These are phyloP conservation scores for Heliconius congener DNA, from an alignment of 1,140 invertebrate species.

Conservation along the genomic window DNA sequence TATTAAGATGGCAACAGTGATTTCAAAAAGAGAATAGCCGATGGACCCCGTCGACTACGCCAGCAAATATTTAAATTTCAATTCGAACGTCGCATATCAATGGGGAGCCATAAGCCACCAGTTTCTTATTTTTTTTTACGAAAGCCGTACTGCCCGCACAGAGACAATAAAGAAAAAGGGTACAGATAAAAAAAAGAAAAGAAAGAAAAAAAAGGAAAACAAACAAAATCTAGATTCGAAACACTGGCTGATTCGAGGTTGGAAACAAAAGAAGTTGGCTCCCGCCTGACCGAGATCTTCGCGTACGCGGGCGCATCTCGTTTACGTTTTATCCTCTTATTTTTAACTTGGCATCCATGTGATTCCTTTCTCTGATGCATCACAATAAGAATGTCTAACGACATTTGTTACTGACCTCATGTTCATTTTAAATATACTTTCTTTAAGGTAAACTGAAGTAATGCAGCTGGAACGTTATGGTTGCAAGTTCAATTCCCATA, in stretches of 20 bases:
- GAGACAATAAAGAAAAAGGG: conserved; percentile 80
- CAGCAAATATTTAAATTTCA: conserved; percentile 81
- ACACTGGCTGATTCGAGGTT: conserved; percentile 78
- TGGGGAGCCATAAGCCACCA: conserved; percentile 80
- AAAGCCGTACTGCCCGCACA: conserved; percentile 62
- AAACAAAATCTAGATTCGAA: conserved; percentile 80
- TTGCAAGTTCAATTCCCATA: too few species aligned
- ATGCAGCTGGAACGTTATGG: too few species aligned
- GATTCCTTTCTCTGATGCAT: conserved; percentile 76
- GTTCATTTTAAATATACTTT: background rate
- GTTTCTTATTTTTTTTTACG: conserved; percentile 63
- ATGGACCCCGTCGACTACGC: conserved; percentile 68
- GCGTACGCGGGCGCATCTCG: conserved; percentile 73
- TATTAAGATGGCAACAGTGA: conserved; percentile 72
- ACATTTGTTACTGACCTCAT: conserved; percentile 54
- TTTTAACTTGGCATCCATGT: conserved; percentile 68
- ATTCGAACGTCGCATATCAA: conserved; percentile 80
- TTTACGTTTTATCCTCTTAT: conserved; percentile 64
- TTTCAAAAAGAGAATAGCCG: conserved; percentile 72
- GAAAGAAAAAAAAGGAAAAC: conserved; percentile 51
- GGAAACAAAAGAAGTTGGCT: conserved; percentile 78
- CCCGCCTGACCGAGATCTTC: conserved; percentile 79
- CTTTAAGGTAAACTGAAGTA: too few species aligned
- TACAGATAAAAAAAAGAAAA: conserved; percentile 50
- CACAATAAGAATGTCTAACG: conserved; percentile 74